Percentiles rank a stretch among this genome's conserved stretches.
These are phyloP conservation scores for Pocillopora damicornis DNA, from an alignment of 64 coral and sea anemone genomes.

Conservation along the genomic window DNA sequence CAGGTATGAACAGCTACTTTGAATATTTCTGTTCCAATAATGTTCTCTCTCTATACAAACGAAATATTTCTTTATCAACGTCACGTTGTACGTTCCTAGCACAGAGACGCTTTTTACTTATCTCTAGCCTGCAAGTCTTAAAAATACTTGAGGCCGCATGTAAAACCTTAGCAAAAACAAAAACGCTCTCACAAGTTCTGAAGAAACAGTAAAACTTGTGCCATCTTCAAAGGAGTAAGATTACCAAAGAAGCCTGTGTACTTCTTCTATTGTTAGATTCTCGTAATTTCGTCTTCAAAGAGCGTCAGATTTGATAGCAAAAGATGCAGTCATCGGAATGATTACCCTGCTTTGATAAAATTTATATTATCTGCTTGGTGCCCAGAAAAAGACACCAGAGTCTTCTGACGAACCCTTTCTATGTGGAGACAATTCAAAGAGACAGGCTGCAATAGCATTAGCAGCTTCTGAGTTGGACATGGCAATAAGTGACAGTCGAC, in stretches of 20 bases:
- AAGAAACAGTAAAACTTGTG: no score
- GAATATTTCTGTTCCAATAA: slow-evolving; percentile 3
- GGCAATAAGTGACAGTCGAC: slow-evolving; percentile 67
- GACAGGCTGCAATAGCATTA: slow-evolving; percentile 73
- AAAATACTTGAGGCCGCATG: no score
- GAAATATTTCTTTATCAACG: not conserved
- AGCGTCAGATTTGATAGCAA: not conserved
- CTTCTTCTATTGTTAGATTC: not conserved
- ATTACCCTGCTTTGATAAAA: no score
- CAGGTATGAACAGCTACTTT: slow-evolving; percentile 7
- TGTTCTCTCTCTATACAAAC: not conserved
- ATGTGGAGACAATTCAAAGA: slow-evolving; percentile 81
- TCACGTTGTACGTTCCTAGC: no score
- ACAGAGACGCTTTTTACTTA: no score
- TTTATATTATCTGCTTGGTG: slow-evolving; percentile 33
- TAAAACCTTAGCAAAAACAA: no score
- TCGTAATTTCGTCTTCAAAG: not conserved
- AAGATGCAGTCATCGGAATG: not conserved
- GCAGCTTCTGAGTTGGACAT: slow-evolving; percentile 91
- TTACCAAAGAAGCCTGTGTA: not conserved
- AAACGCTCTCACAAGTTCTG: no score
- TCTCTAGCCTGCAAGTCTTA: no score
- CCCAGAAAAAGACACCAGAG: slow-evolving; percentile 46
- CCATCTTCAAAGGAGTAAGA: no score
- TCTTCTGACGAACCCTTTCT: slow-evolving; percentile 66